A percentile compares a stretch with the other conserved stretches of the same genome.
phyloP scores from a whole-genome alignment of 2,888 invertebrate species.

The Cerceris rybyensis region DNA sequence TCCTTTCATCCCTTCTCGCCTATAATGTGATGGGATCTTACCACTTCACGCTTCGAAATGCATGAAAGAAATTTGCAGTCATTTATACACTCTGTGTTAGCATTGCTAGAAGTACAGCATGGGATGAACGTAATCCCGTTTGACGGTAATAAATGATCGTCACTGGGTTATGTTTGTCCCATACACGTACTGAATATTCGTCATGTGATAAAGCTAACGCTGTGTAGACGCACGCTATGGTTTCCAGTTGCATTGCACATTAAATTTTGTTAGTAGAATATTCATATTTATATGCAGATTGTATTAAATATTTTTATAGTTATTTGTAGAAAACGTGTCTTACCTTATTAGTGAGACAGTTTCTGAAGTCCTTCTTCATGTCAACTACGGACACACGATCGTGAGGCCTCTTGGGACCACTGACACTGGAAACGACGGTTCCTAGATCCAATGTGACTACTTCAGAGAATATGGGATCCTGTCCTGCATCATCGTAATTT shows the following conservation, averaged over 20 bases:
- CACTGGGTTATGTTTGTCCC: slow-evolving; percentile 80
- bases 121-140: slow-evolving; percentile 74
- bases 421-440: slow-evolving; percentile 96
- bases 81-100: neutral
- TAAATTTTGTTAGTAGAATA: too few relatives aligned
- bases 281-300: too few relatives aligned
- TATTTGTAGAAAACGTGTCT: slow-evolving; percentile 62
- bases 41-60: slow-evolving; percentile 10
- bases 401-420: slow-evolving; percentile 98
- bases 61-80: neutral
- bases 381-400: slow-evolving; percentile 95
- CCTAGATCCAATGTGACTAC: slow-evolving; percentile 92
- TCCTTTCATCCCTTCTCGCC: slow-evolving; percentile 61
- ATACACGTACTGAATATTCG: slow-evolving; percentile 67
- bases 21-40: neutral
- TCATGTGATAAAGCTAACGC: slow-evolving; percentile 25
- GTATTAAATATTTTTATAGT: neutral
- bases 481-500: slow-evolving; percentile 88
- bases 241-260: too few relatives aligned
- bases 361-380: slow-evolving; percentile 94
- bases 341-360: slow-evolving; percentile 94
- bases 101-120: slow-evolving; percentile 66
- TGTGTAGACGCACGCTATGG: too few relatives aligned
- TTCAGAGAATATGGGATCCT: slow-evolving; percentile 94
- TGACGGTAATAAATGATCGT: slow-evolving; percentile 70